Conservation (phyloP, 2,888 invertebrate species). For the Leucoma salicis region DNA sequence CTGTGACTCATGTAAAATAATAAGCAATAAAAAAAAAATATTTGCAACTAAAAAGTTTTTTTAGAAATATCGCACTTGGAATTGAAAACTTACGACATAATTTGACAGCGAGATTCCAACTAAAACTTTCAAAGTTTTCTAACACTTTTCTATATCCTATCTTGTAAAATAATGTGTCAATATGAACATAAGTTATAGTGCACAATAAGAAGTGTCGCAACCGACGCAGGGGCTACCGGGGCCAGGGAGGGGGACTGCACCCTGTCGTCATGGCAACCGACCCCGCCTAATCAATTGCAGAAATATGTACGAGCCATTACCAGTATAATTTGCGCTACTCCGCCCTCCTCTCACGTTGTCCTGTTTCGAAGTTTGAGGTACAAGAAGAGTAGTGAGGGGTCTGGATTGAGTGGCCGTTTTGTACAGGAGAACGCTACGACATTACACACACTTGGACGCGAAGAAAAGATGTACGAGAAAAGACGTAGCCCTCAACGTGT, state of each 20-base stretch:
- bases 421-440: constrained; percentile 53
- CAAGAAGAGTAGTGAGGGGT: constrained; percentile 33
- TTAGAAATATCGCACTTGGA: no score
- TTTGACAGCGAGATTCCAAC: no score
- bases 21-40: no score
- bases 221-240: constrained; percentile 16
- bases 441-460: constrained; percentile 51
- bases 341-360: constrained; percentile 33
- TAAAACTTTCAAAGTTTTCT: not conserved
- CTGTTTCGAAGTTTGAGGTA: constrained; percentile 21
- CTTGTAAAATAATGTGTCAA: constrained; percentile 13
- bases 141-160: constrained; percentile 4
- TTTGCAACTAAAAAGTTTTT: no score
- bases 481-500: constrained; percentile 42
- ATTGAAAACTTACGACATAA: no score
- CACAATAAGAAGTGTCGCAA: constrained; percentile 48
- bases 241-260: constrained; percentile 34
- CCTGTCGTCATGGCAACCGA: constrained; percentile 74
- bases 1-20: no score
- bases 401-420: constrained; percentile 46
- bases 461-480: constrained; percentile 60
- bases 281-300: constrained; percentile 83
- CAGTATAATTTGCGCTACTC: constrained; percentile 37
- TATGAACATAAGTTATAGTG: constrained; percentile 24
- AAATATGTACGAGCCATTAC: constrained; percentile 78